Evolutionary conservation across 2,888 invertebrate species (phyloP).

Genomic region (Tiphia femorata): DNA sequence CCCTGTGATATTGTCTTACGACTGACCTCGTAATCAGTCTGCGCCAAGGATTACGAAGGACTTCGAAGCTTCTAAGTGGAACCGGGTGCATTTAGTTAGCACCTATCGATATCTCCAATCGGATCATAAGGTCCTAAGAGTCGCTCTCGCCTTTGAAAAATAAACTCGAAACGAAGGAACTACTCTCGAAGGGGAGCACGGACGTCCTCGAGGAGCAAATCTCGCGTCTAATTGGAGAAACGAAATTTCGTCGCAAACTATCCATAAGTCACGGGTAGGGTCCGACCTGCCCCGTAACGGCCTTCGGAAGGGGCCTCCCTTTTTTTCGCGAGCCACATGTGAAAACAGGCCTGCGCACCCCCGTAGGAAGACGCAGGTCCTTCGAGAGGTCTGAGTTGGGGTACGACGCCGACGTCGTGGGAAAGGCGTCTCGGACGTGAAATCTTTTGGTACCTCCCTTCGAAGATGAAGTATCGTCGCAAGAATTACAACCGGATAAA

Average conservation of each 20-base stretch:
- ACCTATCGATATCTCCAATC: too few relatives aligned
- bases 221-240: conserved; percentile 20
- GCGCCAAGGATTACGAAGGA: too few relatives aligned
- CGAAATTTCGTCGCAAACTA: conserved; percentile 21
- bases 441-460: conserved; percentile 38
- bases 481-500: too few relatives aligned
- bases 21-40: too few relatives aligned
- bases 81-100: too few relatives aligned
- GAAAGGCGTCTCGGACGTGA: conserved; percentile 47
- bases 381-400: conserved; percentile 48
- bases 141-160: too few relatives aligned
- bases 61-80: too few relatives aligned
- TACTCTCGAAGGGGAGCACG: not conserved
- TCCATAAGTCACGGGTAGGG: conserved; percentile 34
- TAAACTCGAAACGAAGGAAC: not conserved
- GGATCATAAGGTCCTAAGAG: too few relatives aligned
- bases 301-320: conserved; percentile 28
- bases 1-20: too few relatives aligned
- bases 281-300: conserved; percentile 35
- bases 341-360: conserved; percentile 53
- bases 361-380: conserved; percentile 46
- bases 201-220: conserved; percentile 5
- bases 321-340: conserved; percentile 56
- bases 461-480: not conserved
- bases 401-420: conserved; percentile 57